Evolutionary conservation across 2,113 vertebrate species (phyloP).

Genomic region (Tamias sibiricus): DNA sequence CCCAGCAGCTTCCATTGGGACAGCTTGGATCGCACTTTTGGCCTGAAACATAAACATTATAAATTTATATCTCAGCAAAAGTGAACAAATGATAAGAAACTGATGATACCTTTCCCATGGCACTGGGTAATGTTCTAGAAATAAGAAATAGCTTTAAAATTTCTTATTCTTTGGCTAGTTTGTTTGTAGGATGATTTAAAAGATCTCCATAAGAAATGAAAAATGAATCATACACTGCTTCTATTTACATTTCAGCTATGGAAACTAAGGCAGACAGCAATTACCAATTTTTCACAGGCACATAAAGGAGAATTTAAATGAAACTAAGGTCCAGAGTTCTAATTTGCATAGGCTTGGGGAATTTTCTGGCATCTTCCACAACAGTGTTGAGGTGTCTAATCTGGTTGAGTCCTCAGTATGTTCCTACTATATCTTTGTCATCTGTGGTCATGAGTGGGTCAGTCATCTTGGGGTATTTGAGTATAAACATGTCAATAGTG

Average conservation of each 20-base stretch:
- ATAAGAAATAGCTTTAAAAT: neutral
- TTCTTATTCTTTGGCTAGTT: neutral
- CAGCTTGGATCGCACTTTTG: constrained; percentile 91
- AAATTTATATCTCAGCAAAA: neutral
- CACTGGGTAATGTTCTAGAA: neutral
- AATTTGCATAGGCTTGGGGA: neutral
- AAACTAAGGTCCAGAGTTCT: too few species aligned
- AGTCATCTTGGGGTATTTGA: too few species aligned
- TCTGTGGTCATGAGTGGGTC: fast-evolving
- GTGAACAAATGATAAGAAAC: fast-evolving
- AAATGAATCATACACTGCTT: neutral
- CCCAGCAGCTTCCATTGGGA: constrained; percentile 95
- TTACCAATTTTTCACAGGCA: fast-evolving
- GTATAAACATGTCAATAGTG: too few species aligned
- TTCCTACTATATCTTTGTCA: fast-evolving
- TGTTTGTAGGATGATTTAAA: neutral
- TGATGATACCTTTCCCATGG: fast-evolving
- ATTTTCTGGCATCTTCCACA: neutral
- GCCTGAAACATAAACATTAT: constrained; percentile 85
- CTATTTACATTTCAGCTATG: neutral
- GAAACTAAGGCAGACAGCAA: neutral
- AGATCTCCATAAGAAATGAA: neutral
- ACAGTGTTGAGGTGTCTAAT: fast-evolving
- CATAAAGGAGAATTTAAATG: neutral
- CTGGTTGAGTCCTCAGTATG: neutral